Conservation (phyloP, 2,888 invertebrate genomes). For the Gandaritis pyraliata region DNA sequence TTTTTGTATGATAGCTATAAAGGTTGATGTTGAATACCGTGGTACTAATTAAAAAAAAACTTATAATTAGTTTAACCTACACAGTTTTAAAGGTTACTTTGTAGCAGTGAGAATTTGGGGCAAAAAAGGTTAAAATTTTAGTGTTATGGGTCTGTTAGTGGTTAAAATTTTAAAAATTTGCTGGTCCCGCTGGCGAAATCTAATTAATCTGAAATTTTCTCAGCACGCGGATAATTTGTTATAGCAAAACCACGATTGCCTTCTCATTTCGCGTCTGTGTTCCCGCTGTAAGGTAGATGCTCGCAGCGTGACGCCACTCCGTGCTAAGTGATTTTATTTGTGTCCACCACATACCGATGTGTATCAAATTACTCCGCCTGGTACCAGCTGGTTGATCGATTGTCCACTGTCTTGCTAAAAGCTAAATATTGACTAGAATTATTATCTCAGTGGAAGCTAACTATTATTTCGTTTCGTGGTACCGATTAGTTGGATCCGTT, state of each 20-base stretch:
- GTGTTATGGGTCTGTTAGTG: too few relatives aligned
- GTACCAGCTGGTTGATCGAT: conserved; percentile 81
- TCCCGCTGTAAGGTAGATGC: conserved; percentile 65
- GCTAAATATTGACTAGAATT: conserved; percentile 67
- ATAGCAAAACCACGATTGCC: conserved; percentile 30
- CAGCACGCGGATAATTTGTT: conserved; percentile 33
- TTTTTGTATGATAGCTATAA: too few relatives aligned
- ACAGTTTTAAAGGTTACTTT: too few relatives aligned
- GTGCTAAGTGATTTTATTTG: conserved; percentile 84
- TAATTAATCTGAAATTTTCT: conserved; percentile 15
- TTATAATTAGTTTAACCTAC: too few relatives aligned
- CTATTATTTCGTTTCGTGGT: conserved; percentile 33
- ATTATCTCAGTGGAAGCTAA: conserved; percentile 49
- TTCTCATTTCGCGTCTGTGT: conserved; percentile 46
- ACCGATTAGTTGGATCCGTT: conserved; percentile 37
- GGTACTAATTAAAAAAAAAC: too few relatives aligned
- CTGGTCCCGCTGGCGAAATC: neutral
- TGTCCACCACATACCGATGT: conserved; percentile 82
- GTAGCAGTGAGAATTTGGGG: too few relatives aligned
- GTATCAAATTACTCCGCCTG: conserved; percentile 79
- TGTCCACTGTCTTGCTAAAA: conserved; percentile 68
- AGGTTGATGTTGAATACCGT: too few relatives aligned
- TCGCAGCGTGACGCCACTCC: conserved; percentile 79
- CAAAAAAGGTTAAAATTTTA: too few relatives aligned
- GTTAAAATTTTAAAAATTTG: too few relatives aligned